Evolutionary conservation across 2,888 invertebrate species (phyloP), one percentile per base, ranked within the genome.

Genomic region (Thecocarcelia acutangulata): DNA sequence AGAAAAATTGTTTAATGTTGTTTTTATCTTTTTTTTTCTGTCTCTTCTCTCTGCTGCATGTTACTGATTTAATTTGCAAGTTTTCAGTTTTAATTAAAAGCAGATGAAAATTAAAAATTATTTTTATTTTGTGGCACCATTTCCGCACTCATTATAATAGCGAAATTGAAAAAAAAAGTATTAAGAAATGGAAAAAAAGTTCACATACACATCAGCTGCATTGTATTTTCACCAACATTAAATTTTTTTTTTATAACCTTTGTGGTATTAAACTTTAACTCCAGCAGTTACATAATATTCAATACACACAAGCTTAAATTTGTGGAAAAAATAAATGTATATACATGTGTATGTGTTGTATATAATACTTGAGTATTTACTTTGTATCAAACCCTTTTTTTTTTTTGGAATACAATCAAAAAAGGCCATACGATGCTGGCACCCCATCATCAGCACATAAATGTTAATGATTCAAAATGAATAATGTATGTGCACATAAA

Each of bases 21-120:
- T 24, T 46, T 21, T 59, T 40, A 40, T 40, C 13, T 50, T 40
- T 33, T 46, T 9, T 2, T 63, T 69, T 63, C 37, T 63, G 46
- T 40, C 15, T 50, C 17, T 24, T 21, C 40, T 52, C 19, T 13
- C 21, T 61, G 52, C 33, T 68, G 54, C 37, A 37, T 66, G 42
- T 77, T 74, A 70, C 84, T 84, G 84, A 84, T 84, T 84, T 84
- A 84, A 84, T 84, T 84, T 84, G 77, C 80, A 84, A 84, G 83
- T 84, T 83, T 87, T 88, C 87, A 87, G 87, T 88, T 89, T 89
- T 89, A 88, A 88, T 88, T 88, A 88, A 88, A 88, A 87, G 87
- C 88, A 87, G 84, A 84, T 85, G 69, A 83, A 85, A 83, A 84
- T 75, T 81, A 87, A 86, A 87, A 83, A 79, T 79, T 46, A 78